Conservation (phyloP, 2,888 invertebrate genomes). For the Euspilapteryx auroguttella region DNA sequence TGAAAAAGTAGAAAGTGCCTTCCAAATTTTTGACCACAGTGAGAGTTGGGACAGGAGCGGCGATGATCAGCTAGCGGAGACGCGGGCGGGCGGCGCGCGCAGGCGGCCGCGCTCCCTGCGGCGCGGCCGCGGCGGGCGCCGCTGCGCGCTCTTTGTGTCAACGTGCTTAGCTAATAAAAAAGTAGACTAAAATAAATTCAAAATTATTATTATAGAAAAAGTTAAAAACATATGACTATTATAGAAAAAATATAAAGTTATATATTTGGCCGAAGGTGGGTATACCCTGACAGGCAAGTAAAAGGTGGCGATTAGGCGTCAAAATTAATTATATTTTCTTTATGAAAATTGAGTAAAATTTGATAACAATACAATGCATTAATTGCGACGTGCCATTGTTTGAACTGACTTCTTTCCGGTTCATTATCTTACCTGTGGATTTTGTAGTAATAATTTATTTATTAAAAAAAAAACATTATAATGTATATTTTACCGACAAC, state of each 20-base stretch:
- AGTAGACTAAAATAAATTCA: constrained; percentile 56
- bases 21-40: constrained; percentile 68
- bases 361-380: constrained; percentile 42
- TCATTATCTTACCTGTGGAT: constrained; percentile 21
- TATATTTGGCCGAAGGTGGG: constrained; percentile 64
- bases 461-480: constrained; percentile 23
- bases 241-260: constrained; percentile 56
- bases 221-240: constrained; percentile 58
- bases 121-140: constrained; percentile 2
- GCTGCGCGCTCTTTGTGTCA: constrained; percentile 4
- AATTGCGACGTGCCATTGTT: constrained; percentile 53
- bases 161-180: constrained; percentile 52
- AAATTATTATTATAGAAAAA: constrained; percentile 58
- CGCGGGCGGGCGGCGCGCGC: constrained; percentile 13
- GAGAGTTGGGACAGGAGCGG: constrained; percentile 63
- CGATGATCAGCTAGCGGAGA: constrained; percentile 34
- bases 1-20: constrained; percentile 80
- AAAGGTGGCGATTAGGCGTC: constrained; percentile 49
- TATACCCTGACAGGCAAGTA: constrained; percentile 77
- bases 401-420: constrained; percentile 33
- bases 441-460: constrained; percentile 23
- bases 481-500: no score
- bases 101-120: constrained; percentile 13
- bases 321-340: constrained; percentile 42
- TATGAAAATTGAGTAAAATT: constrained; percentile 22